phyloP scores from a whole-genome alignment of 1,140 invertebrate genomes.

The Penaeus vannamei region DNA sequence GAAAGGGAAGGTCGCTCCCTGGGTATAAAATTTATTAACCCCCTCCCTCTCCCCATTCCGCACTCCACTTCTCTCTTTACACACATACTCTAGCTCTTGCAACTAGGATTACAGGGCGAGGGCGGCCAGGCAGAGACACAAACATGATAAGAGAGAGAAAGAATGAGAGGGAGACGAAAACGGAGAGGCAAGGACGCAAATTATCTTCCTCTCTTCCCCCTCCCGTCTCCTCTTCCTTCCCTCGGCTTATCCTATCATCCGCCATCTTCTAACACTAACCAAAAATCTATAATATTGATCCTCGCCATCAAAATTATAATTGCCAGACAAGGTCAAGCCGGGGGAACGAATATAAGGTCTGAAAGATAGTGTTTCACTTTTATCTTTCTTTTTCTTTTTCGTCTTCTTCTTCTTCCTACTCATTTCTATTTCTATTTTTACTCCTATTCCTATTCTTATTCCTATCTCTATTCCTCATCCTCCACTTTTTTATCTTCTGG shows the following conservation, averaged over 20 bases:
- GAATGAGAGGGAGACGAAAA: neutral
- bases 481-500: neutral
- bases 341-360: no score
- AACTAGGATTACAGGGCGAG: neutral
- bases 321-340: no score
- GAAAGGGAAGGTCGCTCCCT: neutral
- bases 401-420: slow-evolving; percentile 4
- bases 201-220: slow-evolving; percentile 28
- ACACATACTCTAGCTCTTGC: slow-evolving; percentile 25
- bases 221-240: slow-evolving; percentile 29
- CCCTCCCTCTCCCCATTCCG: slow-evolving; percentile 4
- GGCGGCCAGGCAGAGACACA: neutral
- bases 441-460: slow-evolving; percentile 1
- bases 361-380: neutral
- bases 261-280: no score
- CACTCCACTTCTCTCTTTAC: slow-evolving; percentile 37
- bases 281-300: no score
- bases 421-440: neutral
- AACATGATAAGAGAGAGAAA: neutral
- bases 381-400: neutral
- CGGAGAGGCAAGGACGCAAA: neutral
- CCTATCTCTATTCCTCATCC: neutral
- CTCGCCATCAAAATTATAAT: no score
- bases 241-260: neutral
- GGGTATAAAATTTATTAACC: slow-evolving; percentile 1